phyloP scores from a whole-genome alignment of 2,797 vertebrate genomes.

The Protonibea diacanthus region DNA sequence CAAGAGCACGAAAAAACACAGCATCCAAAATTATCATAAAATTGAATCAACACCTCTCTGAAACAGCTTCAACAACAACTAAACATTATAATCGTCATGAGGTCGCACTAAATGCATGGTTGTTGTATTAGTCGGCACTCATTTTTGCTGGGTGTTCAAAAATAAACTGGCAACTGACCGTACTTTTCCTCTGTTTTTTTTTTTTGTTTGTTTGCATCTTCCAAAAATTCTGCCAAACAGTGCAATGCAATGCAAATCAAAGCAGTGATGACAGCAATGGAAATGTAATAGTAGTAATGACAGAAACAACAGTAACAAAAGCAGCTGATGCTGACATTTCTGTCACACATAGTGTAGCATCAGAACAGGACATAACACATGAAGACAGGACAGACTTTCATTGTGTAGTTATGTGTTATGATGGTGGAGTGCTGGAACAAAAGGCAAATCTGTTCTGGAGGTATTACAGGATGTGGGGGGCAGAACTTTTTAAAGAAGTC shows the following conservation, averaged over 20 bases:
- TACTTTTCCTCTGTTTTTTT: not conserved
- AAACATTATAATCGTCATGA: not conserved
- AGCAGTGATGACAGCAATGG: not conserved
- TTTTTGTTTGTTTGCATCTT: not conserved
- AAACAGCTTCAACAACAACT: not conserved
- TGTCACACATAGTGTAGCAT: not conserved
- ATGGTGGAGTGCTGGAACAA: not conserved
- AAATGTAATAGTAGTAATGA: not conserved
- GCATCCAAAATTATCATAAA: not conserved
- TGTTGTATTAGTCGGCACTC: not conserved
- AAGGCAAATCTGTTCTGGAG: not conserved
- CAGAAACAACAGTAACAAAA: not conserved
- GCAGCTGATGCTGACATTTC: not conserved
- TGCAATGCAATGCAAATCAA: not conserved
- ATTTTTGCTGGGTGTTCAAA: not conserved
- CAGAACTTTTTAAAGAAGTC: not conserved
- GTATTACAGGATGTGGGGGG: not conserved
- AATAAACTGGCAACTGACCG: not conserved
- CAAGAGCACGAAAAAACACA: constrained; percentile 3
- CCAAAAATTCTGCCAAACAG: not conserved
- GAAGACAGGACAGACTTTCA: not conserved
- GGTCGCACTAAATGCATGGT: not conserved
- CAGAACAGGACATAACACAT: not conserved
- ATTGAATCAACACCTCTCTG: not conserved
- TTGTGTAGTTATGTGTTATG: not conserved